Evolutionary conservation across 2,797 vertebrate genomes (phyloP).

Genomic region (Eleutherodactylus coqui): DNA sequence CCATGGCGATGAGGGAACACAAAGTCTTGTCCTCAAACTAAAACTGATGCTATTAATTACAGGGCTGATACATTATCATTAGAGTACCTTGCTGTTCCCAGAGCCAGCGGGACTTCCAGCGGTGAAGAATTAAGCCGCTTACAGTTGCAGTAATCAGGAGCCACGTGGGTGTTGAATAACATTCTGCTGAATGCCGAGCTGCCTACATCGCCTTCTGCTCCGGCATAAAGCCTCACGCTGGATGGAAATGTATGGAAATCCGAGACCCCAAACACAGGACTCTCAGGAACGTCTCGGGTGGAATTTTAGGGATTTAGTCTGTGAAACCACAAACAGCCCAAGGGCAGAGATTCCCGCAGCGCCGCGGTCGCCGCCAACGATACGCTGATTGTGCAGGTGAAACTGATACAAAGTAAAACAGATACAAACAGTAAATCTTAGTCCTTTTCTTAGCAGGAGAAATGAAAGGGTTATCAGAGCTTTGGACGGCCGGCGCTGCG

Average conservation of each 20-base stretch:
- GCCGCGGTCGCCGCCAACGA: too few relatives aligned
- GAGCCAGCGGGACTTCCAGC: background rate
- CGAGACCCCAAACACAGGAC: background rate
- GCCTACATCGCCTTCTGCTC: constrained; percentile 29
- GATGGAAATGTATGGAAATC: constrained; percentile 12
- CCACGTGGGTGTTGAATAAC: constrained; percentile 49
- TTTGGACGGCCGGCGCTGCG: too few relatives aligned
- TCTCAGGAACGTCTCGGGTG: background rate
- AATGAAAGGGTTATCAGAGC: too few relatives aligned
- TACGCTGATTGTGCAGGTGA: too few relatives aligned
- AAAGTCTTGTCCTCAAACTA: background rate
- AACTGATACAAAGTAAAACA: too few relatives aligned
- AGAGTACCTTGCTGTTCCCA: background rate
- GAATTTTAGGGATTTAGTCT: too few relatives aligned
- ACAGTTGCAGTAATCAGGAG: constrained; percentile 7
- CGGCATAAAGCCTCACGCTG: constrained; percentile 7
- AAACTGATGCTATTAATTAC: constrained; percentile 22
- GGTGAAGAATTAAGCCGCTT: constrained; percentile 27
- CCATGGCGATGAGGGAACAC: constrained; percentile 13
- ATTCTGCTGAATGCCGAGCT: constrained; percentile 31
- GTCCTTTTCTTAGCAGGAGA: too few relatives aligned
- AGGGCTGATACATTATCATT: background rate
- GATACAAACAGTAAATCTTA: too few relatives aligned
- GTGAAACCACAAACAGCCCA: too few relatives aligned
- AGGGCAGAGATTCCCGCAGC: background rate